A percentile compares a stretch with the other conserved stretches of the same genome.
phyloP scores from a whole-genome alignment of 2,888 invertebrate genomes.

The Tetragonisca angustula region DNA sequence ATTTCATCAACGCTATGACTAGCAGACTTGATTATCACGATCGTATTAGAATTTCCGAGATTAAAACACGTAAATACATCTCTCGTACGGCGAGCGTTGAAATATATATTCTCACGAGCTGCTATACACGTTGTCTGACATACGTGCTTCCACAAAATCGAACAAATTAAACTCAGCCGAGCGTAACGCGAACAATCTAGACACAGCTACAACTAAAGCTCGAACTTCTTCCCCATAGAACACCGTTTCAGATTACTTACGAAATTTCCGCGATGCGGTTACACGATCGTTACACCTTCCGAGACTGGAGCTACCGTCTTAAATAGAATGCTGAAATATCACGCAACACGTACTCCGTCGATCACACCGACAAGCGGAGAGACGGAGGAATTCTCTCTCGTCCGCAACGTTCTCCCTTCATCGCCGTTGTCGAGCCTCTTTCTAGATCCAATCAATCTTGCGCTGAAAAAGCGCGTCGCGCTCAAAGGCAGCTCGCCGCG shows the following conservation, averaged over 20 bases:
- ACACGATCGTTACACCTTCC: background rate
- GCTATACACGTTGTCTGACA: background rate
- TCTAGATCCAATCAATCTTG: slow-evolving; percentile 30
- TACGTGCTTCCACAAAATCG: slow-evolving; percentile 14
- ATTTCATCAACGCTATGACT: too few relatives aligned
- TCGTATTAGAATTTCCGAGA: too few relatives aligned
- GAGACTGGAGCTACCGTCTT: background rate
- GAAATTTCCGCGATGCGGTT: background rate
- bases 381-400: too few relatives aligned
- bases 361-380: slow-evolving; percentile 9
- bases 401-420: background rate
- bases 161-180: slow-evolving; percentile 25
- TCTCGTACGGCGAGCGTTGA: too few relatives aligned
- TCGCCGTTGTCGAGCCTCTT: background rate
- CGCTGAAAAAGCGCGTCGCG: slow-evolving; percentile 15
- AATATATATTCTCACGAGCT: background rate
- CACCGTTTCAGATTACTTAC: background rate
- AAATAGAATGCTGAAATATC: background rate
- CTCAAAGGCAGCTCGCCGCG: background rate
- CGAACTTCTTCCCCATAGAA: slow-evolving; percentile 3
- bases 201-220: background rate
- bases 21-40: too few relatives aligned
- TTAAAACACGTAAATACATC: too few relatives aligned
- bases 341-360: background rate
- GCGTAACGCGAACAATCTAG: background rate